These are phyloP conservation scores for Nephrotoma appendiculata DNA, from an alignment of 2,888 invertebrate genomes.

Conservation along the genomic window DNA sequence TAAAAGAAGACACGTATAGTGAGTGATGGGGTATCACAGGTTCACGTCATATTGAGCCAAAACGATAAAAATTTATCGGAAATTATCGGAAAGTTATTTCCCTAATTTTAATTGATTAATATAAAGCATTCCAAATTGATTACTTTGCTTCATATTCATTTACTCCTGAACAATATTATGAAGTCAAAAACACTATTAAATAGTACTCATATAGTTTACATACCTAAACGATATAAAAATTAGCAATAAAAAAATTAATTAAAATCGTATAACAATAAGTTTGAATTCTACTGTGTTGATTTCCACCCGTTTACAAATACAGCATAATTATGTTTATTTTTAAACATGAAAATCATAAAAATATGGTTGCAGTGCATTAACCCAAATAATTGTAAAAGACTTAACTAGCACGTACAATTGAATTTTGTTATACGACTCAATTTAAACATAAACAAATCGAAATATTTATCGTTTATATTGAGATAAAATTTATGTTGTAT, in stretches of 20 bases:
- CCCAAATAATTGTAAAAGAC: background rate
- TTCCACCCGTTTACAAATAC: background rate
- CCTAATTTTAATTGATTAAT: no score
- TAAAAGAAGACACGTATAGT: no score
- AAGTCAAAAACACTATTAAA: no score
- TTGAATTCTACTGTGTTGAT: background rate
- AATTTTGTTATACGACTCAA: background rate
- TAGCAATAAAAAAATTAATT: background rate
- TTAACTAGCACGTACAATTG: background rate
- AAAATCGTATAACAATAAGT: background rate
- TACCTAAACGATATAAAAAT: no score
- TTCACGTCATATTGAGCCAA: no score
- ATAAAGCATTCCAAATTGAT: no score
- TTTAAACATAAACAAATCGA: background rate
- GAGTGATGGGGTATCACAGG: no score
- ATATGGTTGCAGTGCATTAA: background rate
- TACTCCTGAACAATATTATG: no score
- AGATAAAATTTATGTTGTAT: background rate
- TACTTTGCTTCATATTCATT: no score
- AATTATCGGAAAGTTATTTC: no score
- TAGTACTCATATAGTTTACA: no score
- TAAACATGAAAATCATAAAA: background rate
- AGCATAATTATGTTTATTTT: background rate
- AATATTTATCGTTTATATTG: background rate
- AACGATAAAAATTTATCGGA: no score